Conservation (phyloP, 2,888 invertebrate genomes). For the Clistopyga incitator region DNA sequence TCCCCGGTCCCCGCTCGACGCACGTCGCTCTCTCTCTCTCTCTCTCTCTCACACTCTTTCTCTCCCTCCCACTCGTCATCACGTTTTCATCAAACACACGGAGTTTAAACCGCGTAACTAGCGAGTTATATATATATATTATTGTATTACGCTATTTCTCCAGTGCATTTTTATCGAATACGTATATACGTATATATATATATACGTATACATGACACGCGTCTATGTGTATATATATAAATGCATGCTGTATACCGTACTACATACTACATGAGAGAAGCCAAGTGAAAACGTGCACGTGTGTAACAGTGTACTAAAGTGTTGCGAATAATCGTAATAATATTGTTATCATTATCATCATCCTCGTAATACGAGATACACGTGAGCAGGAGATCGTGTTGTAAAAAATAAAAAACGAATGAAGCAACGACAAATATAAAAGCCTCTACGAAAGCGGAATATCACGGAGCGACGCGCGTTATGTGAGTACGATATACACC, state of each 20-base stretch:
- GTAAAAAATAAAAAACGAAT: constrained; percentile 10
- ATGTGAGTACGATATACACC: constrained; percentile 74
- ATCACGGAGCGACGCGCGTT: constrained; percentile 74
- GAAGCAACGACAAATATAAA: too few species aligned
- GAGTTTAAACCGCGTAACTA: constrained; percentile 19
- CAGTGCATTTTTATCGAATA: constrained; percentile 35
- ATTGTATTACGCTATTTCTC: constrained; percentile 33
- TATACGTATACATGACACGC: constrained; percentile 28
- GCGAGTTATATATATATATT: constrained; percentile 26
- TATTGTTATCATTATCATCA: constrained; percentile 41
- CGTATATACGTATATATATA: constrained; percentile 5
- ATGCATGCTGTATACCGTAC: constrained; percentile 26
- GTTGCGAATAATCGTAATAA: constrained; percentile 62
- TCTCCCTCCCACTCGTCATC: constrained; percentile 38
- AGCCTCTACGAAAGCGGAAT: constrained; percentile 66
- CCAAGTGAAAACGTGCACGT: constrained; percentile 75
- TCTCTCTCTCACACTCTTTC: too few species aligned
- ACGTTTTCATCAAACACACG: constrained; percentile 31
- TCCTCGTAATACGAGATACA: constrained; percentile 44
- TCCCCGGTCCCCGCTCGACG: constrained; percentile 27
- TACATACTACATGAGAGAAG: constrained; percentile 43
- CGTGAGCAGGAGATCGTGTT: constrained; percentile 48
- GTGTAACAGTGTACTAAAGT: constrained; percentile 72
- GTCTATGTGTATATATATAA: constrained; percentile 42
- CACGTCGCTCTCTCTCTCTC: too few species aligned